These are phyloP conservation scores for Caenorhabditis sulstoni DNA, from an alignment of 2,888 invertebrate genomes.

Conservation along the genomic window DNA sequence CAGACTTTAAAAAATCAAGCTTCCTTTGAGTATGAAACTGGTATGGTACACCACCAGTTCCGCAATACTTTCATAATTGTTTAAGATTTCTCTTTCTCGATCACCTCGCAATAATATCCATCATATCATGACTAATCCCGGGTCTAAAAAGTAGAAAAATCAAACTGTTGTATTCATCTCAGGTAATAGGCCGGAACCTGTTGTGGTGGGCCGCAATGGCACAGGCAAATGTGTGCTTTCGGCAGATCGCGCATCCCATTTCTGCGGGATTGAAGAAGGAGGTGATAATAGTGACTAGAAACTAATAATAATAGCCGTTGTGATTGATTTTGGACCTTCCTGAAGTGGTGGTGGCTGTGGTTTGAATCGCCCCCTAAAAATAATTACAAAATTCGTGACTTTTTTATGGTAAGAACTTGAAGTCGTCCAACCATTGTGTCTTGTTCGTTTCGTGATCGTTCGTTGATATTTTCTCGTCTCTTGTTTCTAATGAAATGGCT, in stretches of 20 bases:
- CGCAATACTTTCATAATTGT: too few relatives aligned
- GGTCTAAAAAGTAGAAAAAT: not conserved
- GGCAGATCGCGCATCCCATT: constrained; percentile 79
- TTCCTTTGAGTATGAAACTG: too few relatives aligned
- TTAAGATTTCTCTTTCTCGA: constrained; percentile 14
- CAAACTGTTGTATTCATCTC: not conserved
- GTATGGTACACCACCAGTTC: too few relatives aligned
- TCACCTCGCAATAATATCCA: not conserved
- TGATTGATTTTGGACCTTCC: constrained; percentile 1
- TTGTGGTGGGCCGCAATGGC: constrained; percentile 61
- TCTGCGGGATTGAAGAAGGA: constrained; percentile 80
- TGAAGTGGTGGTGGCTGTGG: constrained; percentile 28
- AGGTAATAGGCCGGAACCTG: constrained; percentile 54
- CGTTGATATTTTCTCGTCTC: too few relatives aligned
- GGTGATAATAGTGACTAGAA: constrained; percentile 29
- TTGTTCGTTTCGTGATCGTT: not conserved
- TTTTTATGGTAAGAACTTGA: constrained; percentile 7
- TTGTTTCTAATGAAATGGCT: too few relatives aligned
- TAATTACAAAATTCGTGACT: not conserved
- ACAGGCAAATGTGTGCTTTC: constrained; percentile 79
- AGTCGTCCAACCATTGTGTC: constrained; percentile 5
- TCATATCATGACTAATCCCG: not conserved
- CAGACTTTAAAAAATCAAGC: too few relatives aligned
- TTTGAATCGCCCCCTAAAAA: not conserved
- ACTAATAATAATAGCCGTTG: not conserved